phyloP scores from a whole-genome alignment of 2,113 vertebrate species.

The Pao palembangensis region DNA sequence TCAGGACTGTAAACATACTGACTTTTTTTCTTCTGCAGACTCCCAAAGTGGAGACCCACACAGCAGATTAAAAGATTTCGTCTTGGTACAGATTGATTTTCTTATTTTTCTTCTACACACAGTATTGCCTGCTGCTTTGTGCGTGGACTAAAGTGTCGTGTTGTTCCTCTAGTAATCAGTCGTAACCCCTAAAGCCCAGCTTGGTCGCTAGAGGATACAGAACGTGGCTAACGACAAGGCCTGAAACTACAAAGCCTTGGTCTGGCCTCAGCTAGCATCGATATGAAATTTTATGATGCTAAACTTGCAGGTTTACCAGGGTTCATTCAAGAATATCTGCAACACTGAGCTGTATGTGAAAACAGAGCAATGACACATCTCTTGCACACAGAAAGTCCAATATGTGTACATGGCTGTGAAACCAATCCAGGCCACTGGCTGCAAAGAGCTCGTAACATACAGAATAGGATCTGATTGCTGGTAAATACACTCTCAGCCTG shows the following conservation, averaged over 20 bases:
- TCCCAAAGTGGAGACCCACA: constrained; percentile 34
- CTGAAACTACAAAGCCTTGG: no score
- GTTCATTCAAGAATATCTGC: no score
- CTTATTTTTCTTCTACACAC: constrained; percentile 23
- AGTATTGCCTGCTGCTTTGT: constrained; percentile 17
- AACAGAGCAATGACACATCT: no score
- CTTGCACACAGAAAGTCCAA: no score
- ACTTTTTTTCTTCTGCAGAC: constrained; percentile 29
- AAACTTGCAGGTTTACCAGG: no score
- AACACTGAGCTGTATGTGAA: no score
- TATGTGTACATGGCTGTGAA: no score
- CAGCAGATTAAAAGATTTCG: constrained; percentile 51
- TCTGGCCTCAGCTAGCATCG: no score
- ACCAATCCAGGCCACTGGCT: no score
- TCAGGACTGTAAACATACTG: constrained; percentile 16
- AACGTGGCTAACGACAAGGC: no score
- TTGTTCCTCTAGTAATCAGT: constrained; percentile 36
- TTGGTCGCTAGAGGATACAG: neutral
- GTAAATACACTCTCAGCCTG: constrained; percentile 4
- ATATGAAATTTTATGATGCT: no score
- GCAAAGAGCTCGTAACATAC: no score
- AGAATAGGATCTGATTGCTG: constrained; percentile 37
- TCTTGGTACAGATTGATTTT: constrained; percentile 47
- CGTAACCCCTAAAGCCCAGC: constrained; percentile 31
- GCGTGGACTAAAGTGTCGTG: neutral